Percentiles rank a stretch among this genome's conserved stretches.
These are phyloP conservation scores for Myathropa florea DNA, from an alignment of 2,888 invertebrate genomes.

Conservation along the genomic window DNA sequence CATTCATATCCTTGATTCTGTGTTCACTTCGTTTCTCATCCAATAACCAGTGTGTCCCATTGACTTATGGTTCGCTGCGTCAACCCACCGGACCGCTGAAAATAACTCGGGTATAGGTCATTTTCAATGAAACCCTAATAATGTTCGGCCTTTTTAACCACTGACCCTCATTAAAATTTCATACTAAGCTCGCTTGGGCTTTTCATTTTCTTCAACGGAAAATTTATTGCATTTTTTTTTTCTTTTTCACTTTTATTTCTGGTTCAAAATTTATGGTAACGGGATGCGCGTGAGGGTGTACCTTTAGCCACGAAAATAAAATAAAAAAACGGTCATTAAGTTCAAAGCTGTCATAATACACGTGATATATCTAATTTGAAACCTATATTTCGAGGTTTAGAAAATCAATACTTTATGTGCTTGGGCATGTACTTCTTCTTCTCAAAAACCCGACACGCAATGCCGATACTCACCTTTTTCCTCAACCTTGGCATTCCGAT, in stretches of 20 bases:
- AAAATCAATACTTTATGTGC: constrained; percentile 56
- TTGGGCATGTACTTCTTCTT: not conserved
- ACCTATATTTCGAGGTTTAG: constrained; percentile 33
- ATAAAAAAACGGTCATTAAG: constrained; percentile 45
- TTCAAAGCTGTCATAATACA: constrained; percentile 28
- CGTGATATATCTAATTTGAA: constrained; percentile 32
- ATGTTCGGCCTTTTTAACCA: constrained; percentile 63
- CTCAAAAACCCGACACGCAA: constrained; percentile 47
- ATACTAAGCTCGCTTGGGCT: constrained; percentile 40
- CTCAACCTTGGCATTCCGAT: constrained; percentile 28
- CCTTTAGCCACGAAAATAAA: constrained; percentile 13
- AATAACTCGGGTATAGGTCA: constrained; percentile 61
- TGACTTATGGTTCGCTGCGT: constrained; percentile 36
- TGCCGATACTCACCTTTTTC: not conserved
- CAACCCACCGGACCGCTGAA: constrained; percentile 25
- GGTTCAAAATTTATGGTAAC: constrained; percentile 47
- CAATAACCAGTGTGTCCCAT: not conserved
- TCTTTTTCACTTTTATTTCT: constrained; percentile 19
- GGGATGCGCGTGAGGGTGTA: constrained; percentile 49
- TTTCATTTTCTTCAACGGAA: constrained; percentile 8
- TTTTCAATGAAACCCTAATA: constrained; percentile 69
- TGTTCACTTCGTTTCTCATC: not conserved
- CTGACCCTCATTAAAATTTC: constrained; percentile 69
- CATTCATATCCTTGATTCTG: constrained; percentile 30
- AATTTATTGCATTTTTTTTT: constrained; percentile 51